Conservation (phyloP, 35 echinoderm and acorn worm genomes). For the Ptychodera flava region DNA sequence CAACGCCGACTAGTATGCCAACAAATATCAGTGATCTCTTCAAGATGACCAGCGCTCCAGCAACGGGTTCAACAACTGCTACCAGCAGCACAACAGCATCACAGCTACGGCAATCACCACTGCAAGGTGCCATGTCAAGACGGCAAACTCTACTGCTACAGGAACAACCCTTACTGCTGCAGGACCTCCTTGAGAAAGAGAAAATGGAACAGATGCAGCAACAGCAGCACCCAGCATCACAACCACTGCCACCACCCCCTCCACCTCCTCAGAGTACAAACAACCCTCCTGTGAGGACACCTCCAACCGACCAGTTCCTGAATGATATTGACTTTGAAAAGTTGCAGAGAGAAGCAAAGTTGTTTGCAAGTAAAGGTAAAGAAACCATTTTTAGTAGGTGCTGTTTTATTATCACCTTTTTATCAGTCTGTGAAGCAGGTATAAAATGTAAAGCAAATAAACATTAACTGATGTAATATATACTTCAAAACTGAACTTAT, state of each 20-base stretch:
- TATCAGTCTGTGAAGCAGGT: too few relatives aligned
- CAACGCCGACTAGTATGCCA: not conserved
- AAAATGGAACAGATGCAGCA: constrained; percentile 66
- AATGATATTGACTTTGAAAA: constrained; percentile 66
- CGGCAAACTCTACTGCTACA: constrained; percentile 47
- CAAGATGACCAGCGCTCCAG: not conserved
- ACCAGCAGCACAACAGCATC: too few relatives aligned
- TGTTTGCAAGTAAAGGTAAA: constrained; percentile 86
- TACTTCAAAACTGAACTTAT: too few relatives aligned
- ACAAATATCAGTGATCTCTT: not conserved
- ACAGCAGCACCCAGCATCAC: constrained; percentile 27
- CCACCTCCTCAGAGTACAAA: too few relatives aligned
- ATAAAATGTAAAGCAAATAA: too few relatives aligned
- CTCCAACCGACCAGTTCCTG: constrained; percentile 37
- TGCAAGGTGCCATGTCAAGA: too few relatives aligned
- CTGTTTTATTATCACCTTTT: too few relatives aligned
- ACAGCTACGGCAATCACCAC: too few relatives aligned
- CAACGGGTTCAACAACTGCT: not conserved
- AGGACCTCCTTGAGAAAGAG: constrained; percentile 92
- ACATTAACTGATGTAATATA: too few relatives aligned
- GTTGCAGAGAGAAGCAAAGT: constrained; percentile 70
- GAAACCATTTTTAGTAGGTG: too few relatives aligned
- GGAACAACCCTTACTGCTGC: constrained; percentile 85
- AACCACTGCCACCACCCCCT: not conserved
- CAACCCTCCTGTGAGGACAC: not conserved